A percentile compares a stretch with the other conserved stretches of the same genome.
Evolutionary conservation across 2,113 vertebrate species (phyloP).

Genomic region (Vulpes vulpes): DNA sequence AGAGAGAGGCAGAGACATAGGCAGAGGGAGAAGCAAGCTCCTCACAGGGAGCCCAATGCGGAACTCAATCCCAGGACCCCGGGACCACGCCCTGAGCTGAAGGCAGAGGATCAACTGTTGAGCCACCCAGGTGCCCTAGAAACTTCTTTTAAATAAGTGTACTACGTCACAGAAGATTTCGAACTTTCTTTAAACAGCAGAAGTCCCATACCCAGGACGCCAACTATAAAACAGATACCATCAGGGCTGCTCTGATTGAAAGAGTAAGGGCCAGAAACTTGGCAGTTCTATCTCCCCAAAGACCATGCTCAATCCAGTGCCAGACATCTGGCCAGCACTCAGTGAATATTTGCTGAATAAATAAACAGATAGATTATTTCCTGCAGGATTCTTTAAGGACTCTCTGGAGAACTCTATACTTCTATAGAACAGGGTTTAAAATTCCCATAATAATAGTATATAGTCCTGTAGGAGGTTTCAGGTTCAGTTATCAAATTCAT

Average conservation of each 20-base stretch:
- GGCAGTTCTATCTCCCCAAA: slow-evolving; percentile 33
- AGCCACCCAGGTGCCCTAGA: not conserved
- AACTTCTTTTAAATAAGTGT: not conserved
- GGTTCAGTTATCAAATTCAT: not conserved
- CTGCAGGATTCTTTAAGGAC: slow-evolving; percentile 48
- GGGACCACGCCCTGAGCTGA: no score
- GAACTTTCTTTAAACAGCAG: not conserved
- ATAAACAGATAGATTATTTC: slow-evolving; percentile 69
- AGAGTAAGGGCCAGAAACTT: not conserved
- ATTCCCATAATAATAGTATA: not conserved
- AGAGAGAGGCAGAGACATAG: no score
- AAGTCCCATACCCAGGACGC: not conserved
- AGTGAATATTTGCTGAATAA: slow-evolving; percentile 60
- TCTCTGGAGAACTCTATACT: not conserved
- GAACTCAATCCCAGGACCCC: no score
- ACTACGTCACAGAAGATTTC: not conserved
- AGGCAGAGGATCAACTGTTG: no score
- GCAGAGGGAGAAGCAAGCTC: no score
- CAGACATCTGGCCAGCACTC: slow-evolving; percentile 65
- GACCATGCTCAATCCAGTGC: slow-evolving; percentile 5
- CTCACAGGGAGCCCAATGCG: no score
- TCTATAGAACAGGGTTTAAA: slow-evolving; percentile 5
- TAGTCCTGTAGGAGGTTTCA: not conserved
- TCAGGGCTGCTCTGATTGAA: not conserved
- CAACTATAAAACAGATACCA: not conserved